Evolutionary conservation across 2,113 vertebrate genomes (phyloP).

Genomic region (Melanotaenia duboulayi): DNA sequence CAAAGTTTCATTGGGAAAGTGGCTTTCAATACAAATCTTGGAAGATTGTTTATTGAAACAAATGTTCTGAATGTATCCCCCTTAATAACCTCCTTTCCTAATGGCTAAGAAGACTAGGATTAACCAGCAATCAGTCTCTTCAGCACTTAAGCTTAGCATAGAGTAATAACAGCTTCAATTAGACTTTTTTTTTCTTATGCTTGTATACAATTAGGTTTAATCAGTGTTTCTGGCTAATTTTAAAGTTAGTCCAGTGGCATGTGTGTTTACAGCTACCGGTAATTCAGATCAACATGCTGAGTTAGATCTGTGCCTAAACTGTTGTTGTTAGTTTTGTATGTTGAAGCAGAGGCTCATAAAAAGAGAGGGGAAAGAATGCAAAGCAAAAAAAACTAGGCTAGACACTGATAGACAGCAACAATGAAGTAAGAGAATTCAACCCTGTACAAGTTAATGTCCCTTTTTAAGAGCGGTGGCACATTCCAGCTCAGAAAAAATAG

Average conservation of each 20-base stretch:
- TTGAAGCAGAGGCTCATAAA: not conserved
- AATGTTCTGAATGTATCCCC: constrained; percentile 56
- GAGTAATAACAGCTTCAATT: constrained; percentile 67
- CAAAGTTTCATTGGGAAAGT: constrained; percentile 63
- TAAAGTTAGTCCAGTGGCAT: constrained; percentile 31
- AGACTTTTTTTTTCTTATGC: constrained; percentile 43
- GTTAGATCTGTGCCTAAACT: constrained; percentile 27
- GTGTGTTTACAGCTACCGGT: constrained; percentile 28
- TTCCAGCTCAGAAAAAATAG: constrained; percentile 46
- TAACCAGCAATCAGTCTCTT: constrained; percentile 70
- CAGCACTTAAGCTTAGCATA: constrained; percentile 56
- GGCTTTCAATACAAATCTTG: constrained; percentile 58
- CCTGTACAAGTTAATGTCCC: not conserved
- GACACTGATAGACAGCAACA: constrained; percentile 14
- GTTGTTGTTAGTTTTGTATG: constrained; percentile 21
- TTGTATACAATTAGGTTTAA: constrained; percentile 53
- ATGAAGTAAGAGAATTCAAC: constrained; percentile 15
- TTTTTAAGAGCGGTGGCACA: constrained; percentile 32
- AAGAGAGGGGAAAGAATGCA: not conserved
- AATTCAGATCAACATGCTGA: constrained; percentile 29
- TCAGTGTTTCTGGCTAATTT: constrained; percentile 62
- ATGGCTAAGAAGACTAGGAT: constrained; percentile 70
- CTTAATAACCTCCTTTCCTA: constrained; percentile 66
- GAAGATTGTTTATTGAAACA: constrained; percentile 71
- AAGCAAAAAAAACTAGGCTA: not conserved